These are phyloP conservation scores for Perccottus glenii DNA, from an alignment of 2,113 vertebrate species.

Conservation along the genomic window DNA sequence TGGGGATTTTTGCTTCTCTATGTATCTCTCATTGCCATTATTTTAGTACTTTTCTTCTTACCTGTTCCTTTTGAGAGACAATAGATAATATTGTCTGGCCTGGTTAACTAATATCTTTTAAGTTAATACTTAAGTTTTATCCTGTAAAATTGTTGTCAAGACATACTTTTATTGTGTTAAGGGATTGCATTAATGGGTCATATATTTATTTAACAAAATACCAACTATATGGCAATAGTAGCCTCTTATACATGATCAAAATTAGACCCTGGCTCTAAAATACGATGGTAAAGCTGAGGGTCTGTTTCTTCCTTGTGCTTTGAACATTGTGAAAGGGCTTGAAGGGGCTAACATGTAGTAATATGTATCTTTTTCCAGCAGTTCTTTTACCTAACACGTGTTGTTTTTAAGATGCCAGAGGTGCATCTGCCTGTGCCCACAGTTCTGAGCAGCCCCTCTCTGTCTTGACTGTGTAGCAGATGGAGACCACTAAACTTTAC, in stretches of 20 bases:
- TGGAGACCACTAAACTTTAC: conserved; percentile 31
- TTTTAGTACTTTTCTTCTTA: neutral
- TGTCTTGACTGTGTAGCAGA: conserved; percentile 33
- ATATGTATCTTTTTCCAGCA: neutral
- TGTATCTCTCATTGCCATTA: neutral
- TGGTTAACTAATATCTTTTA: no score
- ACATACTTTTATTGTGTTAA: no score
- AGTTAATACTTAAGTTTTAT: no score
- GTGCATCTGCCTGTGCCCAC: conserved; percentile 28
- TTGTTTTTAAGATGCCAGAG: neutral
- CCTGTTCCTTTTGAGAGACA: no score
- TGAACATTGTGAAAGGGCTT: neutral
- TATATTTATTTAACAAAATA: no score
- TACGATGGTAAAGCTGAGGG: no score
- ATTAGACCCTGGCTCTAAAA: no score
- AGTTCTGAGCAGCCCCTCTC: conserved; percentile 27
- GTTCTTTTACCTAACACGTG: neutral
- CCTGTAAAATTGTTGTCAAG: no score
- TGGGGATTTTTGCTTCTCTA: conserved; percentile 28
- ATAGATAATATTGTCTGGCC: no score
- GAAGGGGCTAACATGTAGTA: neutral
- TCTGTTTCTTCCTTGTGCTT: neutral
- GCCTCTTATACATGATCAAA: no score
- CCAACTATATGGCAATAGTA: no score
- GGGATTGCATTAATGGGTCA: no score